Conservation (phyloP, 2,888 invertebrate genomes). For the Pediacus dermestoides region DNA sequence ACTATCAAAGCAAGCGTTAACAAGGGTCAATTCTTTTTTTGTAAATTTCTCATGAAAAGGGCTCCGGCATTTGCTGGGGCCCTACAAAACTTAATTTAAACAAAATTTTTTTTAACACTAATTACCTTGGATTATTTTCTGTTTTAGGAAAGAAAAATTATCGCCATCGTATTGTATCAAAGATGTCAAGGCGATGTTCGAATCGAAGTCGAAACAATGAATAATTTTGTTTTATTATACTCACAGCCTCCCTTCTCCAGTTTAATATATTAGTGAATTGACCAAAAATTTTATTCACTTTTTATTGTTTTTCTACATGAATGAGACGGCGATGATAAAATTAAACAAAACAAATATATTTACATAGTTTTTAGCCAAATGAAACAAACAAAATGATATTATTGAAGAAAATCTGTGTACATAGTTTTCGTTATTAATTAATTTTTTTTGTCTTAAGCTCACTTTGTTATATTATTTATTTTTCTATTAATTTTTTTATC, state of each 20-base stretch:
- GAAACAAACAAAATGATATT: too few species aligned
- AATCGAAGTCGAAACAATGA: constrained; percentile 60
- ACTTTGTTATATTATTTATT: not conserved
- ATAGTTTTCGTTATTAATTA: too few species aligned
- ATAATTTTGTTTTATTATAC: constrained; percentile 11
- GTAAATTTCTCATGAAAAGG: too few species aligned
- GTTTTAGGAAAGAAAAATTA: constrained; percentile 62
- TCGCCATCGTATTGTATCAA: constrained; percentile 69
- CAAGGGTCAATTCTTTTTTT: too few species aligned
- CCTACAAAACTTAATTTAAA: too few species aligned
- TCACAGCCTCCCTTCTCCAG: too few species aligned
- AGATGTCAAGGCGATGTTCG: constrained; percentile 80
- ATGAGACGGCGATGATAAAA: not conserved
- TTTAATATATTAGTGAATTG: constrained; percentile 9
- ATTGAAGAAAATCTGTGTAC: too few species aligned
- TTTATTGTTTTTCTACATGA: constrained; percentile 3
- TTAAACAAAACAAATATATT: not conserved
- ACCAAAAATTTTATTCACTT: constrained; percentile 10
- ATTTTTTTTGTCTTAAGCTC: constrained; percentile 1
- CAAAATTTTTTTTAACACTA: constrained; percentile 1
- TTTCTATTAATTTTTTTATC: constrained; percentile 3
- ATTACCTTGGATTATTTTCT: constrained; percentile 16
- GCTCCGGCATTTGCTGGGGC: too few species aligned
- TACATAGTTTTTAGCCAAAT: too few species aligned
- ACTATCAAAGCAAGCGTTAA: too few species aligned